phyloP scores from a whole-genome alignment of 2,113 vertebrate genomes.

The Oncorhynchus kisutch region DNA sequence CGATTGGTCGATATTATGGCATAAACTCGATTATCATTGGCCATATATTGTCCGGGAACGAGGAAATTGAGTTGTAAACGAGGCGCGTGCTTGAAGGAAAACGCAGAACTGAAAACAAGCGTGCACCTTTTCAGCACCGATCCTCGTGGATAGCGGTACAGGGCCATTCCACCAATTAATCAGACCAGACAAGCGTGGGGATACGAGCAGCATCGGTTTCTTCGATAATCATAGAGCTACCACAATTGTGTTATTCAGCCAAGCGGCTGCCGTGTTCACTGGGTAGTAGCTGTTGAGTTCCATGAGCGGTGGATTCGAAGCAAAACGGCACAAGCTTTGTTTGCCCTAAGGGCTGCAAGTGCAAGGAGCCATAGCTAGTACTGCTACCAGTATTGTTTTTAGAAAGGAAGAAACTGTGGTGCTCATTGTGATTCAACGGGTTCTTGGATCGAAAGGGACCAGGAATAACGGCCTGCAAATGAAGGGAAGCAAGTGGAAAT shows the following conservation, averaged over 20 bases:
- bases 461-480: slow-evolving; percentile 56
- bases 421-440: slow-evolving; percentile 9
- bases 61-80: slow-evolving; percentile 72
- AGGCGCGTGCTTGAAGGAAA: slow-evolving; percentile 59
- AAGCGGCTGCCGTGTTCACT: slow-evolving; percentile 24
- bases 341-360: slow-evolving; percentile 39
- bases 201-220: slow-evolving; percentile 22
- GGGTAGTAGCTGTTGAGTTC: slow-evolving; percentile 31
- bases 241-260: slow-evolving; percentile 39
- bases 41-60: slow-evolving; percentile 38
- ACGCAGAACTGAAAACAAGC: slow-evolving; percentile 39
- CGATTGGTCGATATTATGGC: slow-evolving; percentile 53
- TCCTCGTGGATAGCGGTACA: slow-evolving; percentile 63
- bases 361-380: slow-evolving; percentile 23
- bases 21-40: slow-evolving; percentile 59
- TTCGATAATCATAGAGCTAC: slow-evolving; percentile 26
- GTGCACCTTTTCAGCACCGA: slow-evolving; percentile 75
- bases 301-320: slow-evolving; percentile 16
- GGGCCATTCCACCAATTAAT: slow-evolving; percentile 28
- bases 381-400: background rate
- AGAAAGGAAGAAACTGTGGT: background rate
- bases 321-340: slow-evolving; percentile 47
- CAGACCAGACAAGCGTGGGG: background rate
- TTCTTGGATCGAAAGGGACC: slow-evolving; percentile 29
- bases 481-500: slow-evolving; percentile 48